phyloP scores from a whole-genome alignment of 2,797 vertebrate genomes.

The Cuniculus paca region DNA sequence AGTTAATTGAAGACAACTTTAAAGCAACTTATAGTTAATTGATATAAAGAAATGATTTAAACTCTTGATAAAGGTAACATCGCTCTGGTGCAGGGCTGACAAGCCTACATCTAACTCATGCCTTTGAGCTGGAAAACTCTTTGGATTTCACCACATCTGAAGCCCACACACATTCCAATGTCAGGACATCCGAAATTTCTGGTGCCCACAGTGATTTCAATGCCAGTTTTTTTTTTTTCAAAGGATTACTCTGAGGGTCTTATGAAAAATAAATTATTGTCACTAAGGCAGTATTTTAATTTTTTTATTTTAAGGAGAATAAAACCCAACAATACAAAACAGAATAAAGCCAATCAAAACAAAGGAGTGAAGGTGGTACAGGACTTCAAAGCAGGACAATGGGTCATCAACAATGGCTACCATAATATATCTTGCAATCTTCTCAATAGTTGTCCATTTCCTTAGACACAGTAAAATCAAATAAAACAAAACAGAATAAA shows the following conservation, averaged over 20 bases:
- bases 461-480: too few species aligned
- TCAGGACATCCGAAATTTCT: not conserved
- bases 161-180: not conserved
- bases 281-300: not conserved
- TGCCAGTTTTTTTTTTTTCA: not conserved
- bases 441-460: too few species aligned
- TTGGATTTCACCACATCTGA: not conserved
- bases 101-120: not conserved
- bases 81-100: not conserved
- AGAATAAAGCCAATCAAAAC: too few species aligned
- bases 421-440: too few species aligned
- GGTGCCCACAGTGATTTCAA: not conserved
- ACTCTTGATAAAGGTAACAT: not conserved
- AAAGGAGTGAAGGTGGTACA: too few species aligned
- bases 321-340: too few species aligned
- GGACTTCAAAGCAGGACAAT: too few species aligned
- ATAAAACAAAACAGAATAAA: too few species aligned
- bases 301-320: too few species aligned
- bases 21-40: not conserved
- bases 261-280: not conserved
- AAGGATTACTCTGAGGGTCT: not conserved
- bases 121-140: not conserved
- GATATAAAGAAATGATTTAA: not conserved
- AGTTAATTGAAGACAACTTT: slow-evolving; percentile 11
- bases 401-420: too few species aligned